Evolutionary conservation across 2,113 vertebrate species (phyloP), one percentile per base, ranked within the genome.

Genomic region (Epinephelus cyanopodus): DNA sequence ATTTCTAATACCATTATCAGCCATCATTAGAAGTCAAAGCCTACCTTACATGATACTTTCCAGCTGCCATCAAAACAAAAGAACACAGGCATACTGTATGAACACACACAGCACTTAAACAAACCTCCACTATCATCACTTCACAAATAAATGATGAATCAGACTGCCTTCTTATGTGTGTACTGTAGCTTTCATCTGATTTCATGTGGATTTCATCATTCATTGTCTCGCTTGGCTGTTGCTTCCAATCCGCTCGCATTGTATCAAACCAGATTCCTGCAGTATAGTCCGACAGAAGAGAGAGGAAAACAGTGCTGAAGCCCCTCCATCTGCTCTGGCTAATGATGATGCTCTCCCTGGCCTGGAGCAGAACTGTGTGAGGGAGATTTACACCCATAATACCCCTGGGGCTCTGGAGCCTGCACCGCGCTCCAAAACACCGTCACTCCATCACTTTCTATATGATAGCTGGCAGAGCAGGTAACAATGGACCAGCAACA

Each of bases 161-260:
- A 81, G 87, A 84, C 25, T 10, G 84, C 78, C 50, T 76, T 67
- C 52, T 47, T 58, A 17, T 60, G 74, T 45, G 68, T 75, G 72
- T 45, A 83, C 81, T 81, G 85, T 79, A 83, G 82, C 86, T 91
- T 92, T 92, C 91, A 87, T 91, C 79, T 85, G 86, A 93, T 95
- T 95, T 92, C 93, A 88, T 65, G 84, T 84, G 85, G 88, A 89
- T 95, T 95, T 94, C 93, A 93, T 95, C 94, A 94, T 89, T 88
- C 82, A 87, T 82, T 92, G 86, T 90, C 82, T 83, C 29, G 78
- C 81, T 72, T 18, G 50, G 86, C 82, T 89, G 85, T 69, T 85
- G 86, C 88, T 89, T 66, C 68, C 52, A 67, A 17, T 81, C 76
- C 80, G 2, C 79, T 72, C 48, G 15, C 73, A 60, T 83, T 85